These are phyloP conservation scores for Melolontha melolontha DNA, from an alignment of 2,888 invertebrate species.

Conservation along the genomic window DNA sequence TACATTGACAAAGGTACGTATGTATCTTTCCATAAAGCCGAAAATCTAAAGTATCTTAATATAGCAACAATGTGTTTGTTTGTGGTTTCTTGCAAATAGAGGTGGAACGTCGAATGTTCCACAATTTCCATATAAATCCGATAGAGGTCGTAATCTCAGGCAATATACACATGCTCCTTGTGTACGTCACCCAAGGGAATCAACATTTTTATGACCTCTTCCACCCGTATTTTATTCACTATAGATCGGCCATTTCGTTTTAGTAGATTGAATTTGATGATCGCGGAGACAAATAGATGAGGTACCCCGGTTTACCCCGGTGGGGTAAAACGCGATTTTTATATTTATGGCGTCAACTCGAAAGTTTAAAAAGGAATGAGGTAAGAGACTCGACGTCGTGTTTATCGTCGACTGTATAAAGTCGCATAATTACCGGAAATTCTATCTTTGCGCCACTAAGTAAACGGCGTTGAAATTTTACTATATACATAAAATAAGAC, in stretches of 20 bases:
- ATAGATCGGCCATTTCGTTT: slow-evolving; percentile 44
- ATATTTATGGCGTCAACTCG: not conserved
- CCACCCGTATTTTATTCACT: slow-evolving; percentile 39
- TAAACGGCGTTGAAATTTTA: too few relatives aligned
- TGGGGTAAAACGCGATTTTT: slow-evolving; percentile 25
- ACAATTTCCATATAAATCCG: slow-evolving; percentile 47
- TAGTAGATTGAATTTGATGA: slow-evolving; percentile 45
- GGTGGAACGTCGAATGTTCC: slow-evolving; percentile 17
- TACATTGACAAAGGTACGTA: too few relatives aligned
- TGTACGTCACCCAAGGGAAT: slow-evolving; percentile 38
- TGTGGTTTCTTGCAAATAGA: slow-evolving; percentile 33
- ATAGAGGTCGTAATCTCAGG: slow-evolving; percentile 49
- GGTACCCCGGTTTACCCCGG: too few relatives aligned
- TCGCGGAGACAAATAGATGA: slow-evolving; percentile 39
- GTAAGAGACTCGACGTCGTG: too few relatives aligned
- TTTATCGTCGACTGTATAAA: too few relatives aligned
- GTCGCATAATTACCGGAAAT: too few relatives aligned
- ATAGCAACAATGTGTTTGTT: slow-evolving; percentile 44
- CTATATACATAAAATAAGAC: too few relatives aligned
- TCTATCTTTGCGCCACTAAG: too few relatives aligned
- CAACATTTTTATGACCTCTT: slow-evolving; percentile 43
- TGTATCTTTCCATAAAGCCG: too few relatives aligned
- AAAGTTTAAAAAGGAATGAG: too few relatives aligned
- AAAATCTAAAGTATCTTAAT: not conserved
- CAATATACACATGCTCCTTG: slow-evolving; percentile 47